Percentiles rank a stretch among this genome's conserved stretches.
Evolutionary conservation across 2,888 invertebrate species (phyloP).

Genomic region (Linnaemya vulpina): DNA sequence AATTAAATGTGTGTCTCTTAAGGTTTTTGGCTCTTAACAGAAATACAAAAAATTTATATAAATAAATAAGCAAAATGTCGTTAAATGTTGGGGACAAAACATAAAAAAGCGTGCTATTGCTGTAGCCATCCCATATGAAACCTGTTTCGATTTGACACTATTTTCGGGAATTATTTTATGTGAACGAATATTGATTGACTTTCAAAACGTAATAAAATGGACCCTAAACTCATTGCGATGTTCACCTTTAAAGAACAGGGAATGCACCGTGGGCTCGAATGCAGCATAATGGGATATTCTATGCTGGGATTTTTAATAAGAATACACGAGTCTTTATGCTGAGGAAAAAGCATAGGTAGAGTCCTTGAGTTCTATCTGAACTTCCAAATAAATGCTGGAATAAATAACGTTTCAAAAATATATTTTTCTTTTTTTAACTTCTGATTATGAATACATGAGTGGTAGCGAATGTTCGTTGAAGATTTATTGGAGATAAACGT

Average conservation of each 20-base stretch:
- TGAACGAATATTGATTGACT: slow-evolving; percentile 38
- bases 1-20: background rate
- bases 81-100: slow-evolving; percentile 42
- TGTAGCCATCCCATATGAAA: slow-evolving; percentile 36
- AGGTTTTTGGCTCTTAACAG: background rate
- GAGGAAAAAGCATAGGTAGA: no score
- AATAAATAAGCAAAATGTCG: slow-evolving; percentile 33
- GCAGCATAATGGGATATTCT: background rate
- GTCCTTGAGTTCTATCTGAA: no score
- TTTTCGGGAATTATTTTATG: background rate
- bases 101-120: slow-evolving; percentile 47
- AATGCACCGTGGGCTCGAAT: background rate
- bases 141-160: slow-evolving; percentile 33
- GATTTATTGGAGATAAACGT: no score
- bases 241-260: background rate
- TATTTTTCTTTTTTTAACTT: no score
- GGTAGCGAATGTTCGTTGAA: no score
- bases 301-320: no score
- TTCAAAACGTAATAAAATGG: slow-evolving; percentile 32
- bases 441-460: no score
- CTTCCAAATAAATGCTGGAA: no score
- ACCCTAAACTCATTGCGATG: slow-evolving; percentile 3
- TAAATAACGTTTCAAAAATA: no score
- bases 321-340: no score
- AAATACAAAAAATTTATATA: background rate